Percentiles rank a stretch among this genome's conserved stretches.
phyloP scores from a whole-genome alignment of 2,888 invertebrate species.

The Conops quadrifasciatus region DNA sequence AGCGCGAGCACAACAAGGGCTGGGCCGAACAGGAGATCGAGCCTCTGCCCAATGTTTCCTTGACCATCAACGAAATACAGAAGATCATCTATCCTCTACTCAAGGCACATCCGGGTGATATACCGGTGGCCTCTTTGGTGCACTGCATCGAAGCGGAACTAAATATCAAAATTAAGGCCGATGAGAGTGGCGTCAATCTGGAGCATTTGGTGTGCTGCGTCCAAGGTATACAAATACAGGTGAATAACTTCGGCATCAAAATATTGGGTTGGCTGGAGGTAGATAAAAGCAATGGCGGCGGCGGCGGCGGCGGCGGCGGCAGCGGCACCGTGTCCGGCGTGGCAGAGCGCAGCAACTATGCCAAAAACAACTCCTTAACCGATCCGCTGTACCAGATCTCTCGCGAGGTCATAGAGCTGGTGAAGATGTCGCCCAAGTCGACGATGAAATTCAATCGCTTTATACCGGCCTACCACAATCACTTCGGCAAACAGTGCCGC shows the following conservation, averaged over 20 bases:
- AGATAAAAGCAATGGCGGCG: slow-evolving; percentile 54
- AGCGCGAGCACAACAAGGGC: slow-evolving; percentile 71
- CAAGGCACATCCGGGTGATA: slow-evolving; percentile 61
- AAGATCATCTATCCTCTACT: slow-evolving; percentile 61
- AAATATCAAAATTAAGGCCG: slow-evolving; percentile 54
- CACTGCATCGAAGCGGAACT: slow-evolving; percentile 63
- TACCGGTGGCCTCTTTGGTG: slow-evolving; percentile 62
- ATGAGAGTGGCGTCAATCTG: slow-evolving; percentile 80
- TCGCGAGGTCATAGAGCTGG: slow-evolving; percentile 84
- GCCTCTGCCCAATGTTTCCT: slow-evolving; percentile 69
- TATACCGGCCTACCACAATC: slow-evolving; percentile 95
- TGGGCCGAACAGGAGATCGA: slow-evolving; percentile 82
- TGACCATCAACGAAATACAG: slow-evolving; percentile 63
- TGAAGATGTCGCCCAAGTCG: slow-evolving; percentile 83
- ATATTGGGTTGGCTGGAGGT: slow-evolving; percentile 61
- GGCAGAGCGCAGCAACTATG: slow-evolving; percentile 46
- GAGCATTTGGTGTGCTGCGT: slow-evolving; percentile 91
- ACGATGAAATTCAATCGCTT: slow-evolving; percentile 85
- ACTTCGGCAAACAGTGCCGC: slow-evolving; percentile 93
- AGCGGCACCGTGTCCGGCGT: neutral
- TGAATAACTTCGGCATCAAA: slow-evolving; percentile 65
- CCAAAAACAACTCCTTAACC: slow-evolving; percentile 55
- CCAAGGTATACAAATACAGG: slow-evolving; percentile 71
- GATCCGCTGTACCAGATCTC: slow-evolving; percentile 75
- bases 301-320: neutral